Percentiles rank a stretch among this genome's conserved stretches.
Conservation (phyloP, 2,888 invertebrate genomes). For the Latrodectus elegans region DNA sequence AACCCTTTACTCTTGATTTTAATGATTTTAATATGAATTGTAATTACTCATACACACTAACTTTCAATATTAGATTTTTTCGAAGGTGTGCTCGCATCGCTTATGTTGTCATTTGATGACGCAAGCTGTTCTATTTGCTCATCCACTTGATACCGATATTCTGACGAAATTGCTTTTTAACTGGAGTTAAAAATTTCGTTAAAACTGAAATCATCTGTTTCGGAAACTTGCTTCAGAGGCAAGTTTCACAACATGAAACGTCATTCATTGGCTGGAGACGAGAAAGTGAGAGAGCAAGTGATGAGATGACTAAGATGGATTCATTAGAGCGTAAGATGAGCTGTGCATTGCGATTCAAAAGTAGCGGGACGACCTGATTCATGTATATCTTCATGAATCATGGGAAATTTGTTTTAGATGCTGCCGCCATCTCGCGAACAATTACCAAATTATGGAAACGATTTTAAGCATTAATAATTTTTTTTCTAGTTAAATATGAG, state of each 20-base stretch:
- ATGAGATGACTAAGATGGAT: slow-evolving; percentile 46
- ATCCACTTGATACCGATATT: slow-evolving; percentile 5
- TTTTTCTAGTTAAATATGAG: not conserved
- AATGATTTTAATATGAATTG: not conserved
- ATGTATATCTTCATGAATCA: not conserved
- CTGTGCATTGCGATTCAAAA: not conserved
- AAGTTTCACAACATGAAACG: slow-evolving; percentile 31
- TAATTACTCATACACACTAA: not conserved
- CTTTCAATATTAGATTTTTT: not conserved
- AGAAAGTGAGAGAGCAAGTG: no score
- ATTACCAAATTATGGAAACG: slow-evolving; percentile 11
- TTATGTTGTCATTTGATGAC: not conserved
- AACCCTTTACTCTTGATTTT: no score
- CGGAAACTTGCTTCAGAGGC: slow-evolving; percentile 31
- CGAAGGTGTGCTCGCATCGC: not conserved
- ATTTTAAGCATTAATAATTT: not conserved
- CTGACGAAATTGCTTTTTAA: slow-evolving; percentile 23
- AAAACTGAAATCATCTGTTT: slow-evolving; percentile 35
- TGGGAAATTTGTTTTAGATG: not conserved
- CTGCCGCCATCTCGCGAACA: slow-evolving; percentile 49
- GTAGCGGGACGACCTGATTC: not conserved
- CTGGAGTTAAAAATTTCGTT: slow-evolving; percentile 29
- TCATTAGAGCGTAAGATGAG: slow-evolving; percentile 52
- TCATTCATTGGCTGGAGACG: slow-evolving; percentile 4
- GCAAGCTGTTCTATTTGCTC: slow-evolving; percentile 33